A percentile compares a stretch with the other conserved stretches of the same genome.
Evolutionary conservation across 2,113 vertebrate genomes (phyloP).

Genomic region (Tragelaphus strepsiceros): DNA sequence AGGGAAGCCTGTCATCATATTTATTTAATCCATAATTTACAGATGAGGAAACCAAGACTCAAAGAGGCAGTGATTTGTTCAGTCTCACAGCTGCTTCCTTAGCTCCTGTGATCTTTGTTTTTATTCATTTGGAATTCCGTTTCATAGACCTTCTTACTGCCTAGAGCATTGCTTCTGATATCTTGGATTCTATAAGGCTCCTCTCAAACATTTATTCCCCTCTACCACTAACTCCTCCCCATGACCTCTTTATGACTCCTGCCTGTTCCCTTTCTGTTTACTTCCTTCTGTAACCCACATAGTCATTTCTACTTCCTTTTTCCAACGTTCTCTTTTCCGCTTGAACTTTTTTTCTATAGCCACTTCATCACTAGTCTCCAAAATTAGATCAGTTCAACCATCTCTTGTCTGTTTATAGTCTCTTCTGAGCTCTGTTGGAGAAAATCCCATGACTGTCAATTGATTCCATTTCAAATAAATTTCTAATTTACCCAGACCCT

Average conservation of each 20-base stretch:
- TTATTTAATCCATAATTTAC: neutral
- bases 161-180: neutral
- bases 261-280: neutral
- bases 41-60: neutral
- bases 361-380: neutral
- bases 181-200: neutral
- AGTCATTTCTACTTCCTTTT: neutral
- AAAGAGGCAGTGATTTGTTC: neutral
- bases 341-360: neutral
- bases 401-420: neutral
- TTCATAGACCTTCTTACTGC: neutral
- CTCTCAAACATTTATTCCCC: neutral
- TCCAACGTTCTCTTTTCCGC: neutral
- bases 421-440: neutral
- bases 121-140: neutral
- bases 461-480: neutral
- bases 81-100: neutral
- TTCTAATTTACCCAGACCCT: neutral
- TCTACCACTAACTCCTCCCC: neutral
- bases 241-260: neutral
- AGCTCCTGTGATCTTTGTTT: neutral
- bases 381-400: neutral
- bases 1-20: neutral
- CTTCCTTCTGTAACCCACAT: neutral
- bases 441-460: neutral